These are phyloP conservation scores for Tyrophagus putrescentiae DNA, from an alignment of 1,140 invertebrate species.

Conservation along the genomic window DNA sequence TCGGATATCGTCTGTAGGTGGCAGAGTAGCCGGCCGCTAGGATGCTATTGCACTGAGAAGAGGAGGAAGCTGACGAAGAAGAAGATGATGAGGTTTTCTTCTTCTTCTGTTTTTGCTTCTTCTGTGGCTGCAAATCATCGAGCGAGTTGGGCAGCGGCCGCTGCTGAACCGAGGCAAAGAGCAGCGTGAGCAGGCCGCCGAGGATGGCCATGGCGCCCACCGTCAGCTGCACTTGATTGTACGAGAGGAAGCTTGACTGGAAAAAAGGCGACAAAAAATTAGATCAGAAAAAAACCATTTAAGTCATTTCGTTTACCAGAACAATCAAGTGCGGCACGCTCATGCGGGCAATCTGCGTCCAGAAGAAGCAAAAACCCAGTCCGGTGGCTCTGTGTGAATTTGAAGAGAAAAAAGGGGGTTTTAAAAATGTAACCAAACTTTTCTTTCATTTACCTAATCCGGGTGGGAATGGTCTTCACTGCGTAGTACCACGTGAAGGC, in stretches of 20 bases:
- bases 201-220: constrained; percentile 25
- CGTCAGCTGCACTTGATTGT: constrained; percentile 2
- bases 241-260: neutral
- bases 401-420: neutral
- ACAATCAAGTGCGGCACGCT: constrained; percentile 23
- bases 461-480: constrained; percentile 25
- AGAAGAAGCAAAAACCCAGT: constrained; percentile 24
- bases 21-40: neutral
- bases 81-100: too few species aligned
- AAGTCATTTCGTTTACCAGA: constrained; percentile 15
- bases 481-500: constrained; percentile 22
- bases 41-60: neutral
- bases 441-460: constrained; percentile 7
- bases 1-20: constrained; percentile 16
- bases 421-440: neutral
- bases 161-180: constrained; percentile 21
- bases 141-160: constrained; percentile 25
- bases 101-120: neutral
- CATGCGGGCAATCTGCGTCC: constrained; percentile 21
- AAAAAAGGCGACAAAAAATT: neutral
- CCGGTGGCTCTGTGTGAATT: constrained; percentile 23
- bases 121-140: neutral
- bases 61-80: neutral
- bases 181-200: constrained; percentile 22
- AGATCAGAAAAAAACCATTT: too few species aligned